A percentile compares a stretch with the other conserved stretches of the same genome.
Conservation (phyloP, 2,797 vertebrate species). For the Phataginus tricuspis region DNA sequence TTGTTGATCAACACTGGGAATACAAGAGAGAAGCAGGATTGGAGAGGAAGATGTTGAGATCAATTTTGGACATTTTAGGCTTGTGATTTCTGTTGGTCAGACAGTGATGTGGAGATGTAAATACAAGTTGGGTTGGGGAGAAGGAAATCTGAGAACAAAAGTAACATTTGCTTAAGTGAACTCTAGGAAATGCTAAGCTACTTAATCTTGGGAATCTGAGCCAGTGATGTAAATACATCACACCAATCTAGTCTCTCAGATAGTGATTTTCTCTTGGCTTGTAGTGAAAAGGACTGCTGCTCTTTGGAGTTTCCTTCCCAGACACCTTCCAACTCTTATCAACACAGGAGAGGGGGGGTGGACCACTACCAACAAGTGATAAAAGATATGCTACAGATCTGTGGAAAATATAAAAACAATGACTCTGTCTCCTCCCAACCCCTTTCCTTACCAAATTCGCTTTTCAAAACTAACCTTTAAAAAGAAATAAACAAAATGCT, state of each 20-base stretch:
- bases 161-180: conserved; percentile 41
- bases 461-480: conserved; percentile 54
- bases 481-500: background rate
- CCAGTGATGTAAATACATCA: conserved; percentile 41
- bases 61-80: conserved; percentile 10
- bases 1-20: background rate
- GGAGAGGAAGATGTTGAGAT: conserved; percentile 39
- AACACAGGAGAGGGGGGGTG: background rate
- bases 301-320: conserved; percentile 56
- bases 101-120: conserved; percentile 16
- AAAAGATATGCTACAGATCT: background rate
- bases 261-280: conserved; percentile 42
- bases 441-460: conserved; percentile 47
- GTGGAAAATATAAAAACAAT: background rate
- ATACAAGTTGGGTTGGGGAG: background rate
- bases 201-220: conserved; percentile 54
- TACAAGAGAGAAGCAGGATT: conserved; percentile 25
- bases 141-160: conserved; percentile 61
- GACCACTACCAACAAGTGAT: conserved; percentile 32
- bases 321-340: conserved; percentile 26
- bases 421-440: background rate
- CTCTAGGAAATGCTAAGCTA: conserved; percentile 52
- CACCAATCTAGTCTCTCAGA: background rate
- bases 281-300: conserved; percentile 22
- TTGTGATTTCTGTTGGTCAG: conserved; percentile 50